Evolutionary conservation across 1,140 invertebrate genomes (phyloP), one percentile per base, ranked within the genome.

Genomic region (Matsumurasca onukii): DNA sequence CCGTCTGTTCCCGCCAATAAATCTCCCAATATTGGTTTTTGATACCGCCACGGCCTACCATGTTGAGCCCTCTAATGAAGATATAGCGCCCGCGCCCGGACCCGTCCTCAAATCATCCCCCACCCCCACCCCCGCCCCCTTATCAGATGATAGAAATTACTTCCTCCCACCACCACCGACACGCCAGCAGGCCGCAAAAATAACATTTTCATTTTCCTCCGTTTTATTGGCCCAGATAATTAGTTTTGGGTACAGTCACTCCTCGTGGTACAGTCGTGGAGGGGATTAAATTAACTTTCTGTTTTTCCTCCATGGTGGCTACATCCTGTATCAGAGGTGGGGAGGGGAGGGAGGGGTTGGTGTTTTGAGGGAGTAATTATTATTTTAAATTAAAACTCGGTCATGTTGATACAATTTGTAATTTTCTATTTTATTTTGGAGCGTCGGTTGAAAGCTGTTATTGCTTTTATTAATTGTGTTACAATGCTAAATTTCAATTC

Each of bases 21-120:
- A 52, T 52, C 49, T 52, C 49, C 49, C 49, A 17, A 22, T 52
- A 52, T 52, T 52, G 49, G 49, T 52, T 52, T 52, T 52, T 52
- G 49, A 52, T 52, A 52, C 49, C 20, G n/a, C n/a, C n/a, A n/a
- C n/a, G 20, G 49, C 12, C 49, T 52, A 52, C 49, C 49, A 52
- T 52, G 3, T 22, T 12, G 49, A 52, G 49, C 9, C 5, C 17
- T 39, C 5, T 52, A 52, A 52, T 52, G 49, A 52, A 52, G 49
- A 52, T 52, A 52, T 22, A 52, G 20, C 20, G 12, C 49, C 49
- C 49, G 12, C 49, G 3, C 49, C 49, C 34, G 5, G 5, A 39
- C 17, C 34, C 5, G 5, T 17, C 34, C 17, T 17, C 34, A 39
- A 5, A 39, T 17, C 34, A 5, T 15, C 12, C 49, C 12, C 49